phyloP scores from a whole-genome alignment of 92 coral and sea anemone genomes.

The Phymanthus crucifer region DNA sequence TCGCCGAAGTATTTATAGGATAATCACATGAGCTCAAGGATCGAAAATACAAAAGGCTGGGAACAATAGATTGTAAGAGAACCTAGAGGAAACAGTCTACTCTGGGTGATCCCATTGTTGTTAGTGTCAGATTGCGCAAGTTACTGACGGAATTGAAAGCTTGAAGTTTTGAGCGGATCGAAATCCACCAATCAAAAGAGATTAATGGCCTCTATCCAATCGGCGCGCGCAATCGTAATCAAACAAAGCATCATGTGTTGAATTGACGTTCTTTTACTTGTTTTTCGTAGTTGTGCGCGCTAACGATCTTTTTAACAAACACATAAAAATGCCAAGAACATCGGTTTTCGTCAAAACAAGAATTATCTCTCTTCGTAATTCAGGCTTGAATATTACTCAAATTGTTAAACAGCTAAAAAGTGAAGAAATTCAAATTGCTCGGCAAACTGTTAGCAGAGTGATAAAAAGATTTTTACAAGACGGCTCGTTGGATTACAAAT shows the following conservation, averaged over 20 bases:
- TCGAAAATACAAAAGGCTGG: constrained; percentile 2
- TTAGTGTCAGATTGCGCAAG: constrained; percentile 3
- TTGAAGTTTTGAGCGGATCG: background rate
- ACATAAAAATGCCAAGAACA: too few relatives aligned
- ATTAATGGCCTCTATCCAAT: background rate
- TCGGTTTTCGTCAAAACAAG: too few relatives aligned
- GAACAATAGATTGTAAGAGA: background rate
- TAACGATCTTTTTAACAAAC: background rate
- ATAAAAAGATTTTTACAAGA: background rate
- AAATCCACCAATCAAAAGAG: background rate
- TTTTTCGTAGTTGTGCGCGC: constrained; percentile 6
- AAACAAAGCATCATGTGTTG: constrained; percentile 2
- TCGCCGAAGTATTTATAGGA: background rate
- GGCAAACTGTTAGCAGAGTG: too few relatives aligned
- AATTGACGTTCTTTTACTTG: background rate
- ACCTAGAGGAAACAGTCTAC: too few relatives aligned
- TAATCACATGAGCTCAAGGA: constrained; percentile 2
- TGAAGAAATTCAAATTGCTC: too few relatives aligned
- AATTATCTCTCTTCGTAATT: too few relatives aligned
- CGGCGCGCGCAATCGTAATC: background rate
- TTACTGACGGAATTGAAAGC: too few relatives aligned
- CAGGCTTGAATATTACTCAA: too few relatives aligned
- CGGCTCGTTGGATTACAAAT: too few relatives aligned
- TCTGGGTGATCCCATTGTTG: background rate
- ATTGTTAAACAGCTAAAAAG: too few relatives aligned